Evolutionary conservation across 2,888 invertebrate species (phyloP).

Genomic region (Sipha maydis): DNA sequence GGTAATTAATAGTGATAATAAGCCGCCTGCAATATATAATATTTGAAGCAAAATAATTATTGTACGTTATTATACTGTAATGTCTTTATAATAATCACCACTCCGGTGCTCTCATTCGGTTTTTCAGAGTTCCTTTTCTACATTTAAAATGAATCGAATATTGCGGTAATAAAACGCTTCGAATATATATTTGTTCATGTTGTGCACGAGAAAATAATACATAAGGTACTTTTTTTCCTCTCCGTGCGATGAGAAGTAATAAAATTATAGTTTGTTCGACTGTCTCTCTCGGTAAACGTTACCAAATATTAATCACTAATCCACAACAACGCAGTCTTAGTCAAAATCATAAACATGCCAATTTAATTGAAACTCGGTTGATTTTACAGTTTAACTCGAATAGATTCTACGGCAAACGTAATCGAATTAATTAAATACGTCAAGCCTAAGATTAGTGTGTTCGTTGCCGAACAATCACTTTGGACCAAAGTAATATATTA

Average conservation of each 20-base stretch:
- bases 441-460: slow-evolving; percentile 30
- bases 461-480: slow-evolving; percentile 33
- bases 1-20: too few relatives aligned
- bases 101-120: too few relatives aligned
- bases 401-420: slow-evolving; percentile 29
- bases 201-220: too few relatives aligned
- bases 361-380: slow-evolving; percentile 46
- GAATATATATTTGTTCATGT: too few relatives aligned
- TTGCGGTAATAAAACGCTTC: too few relatives aligned
- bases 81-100: too few relatives aligned
- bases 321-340: slow-evolving; percentile 2
- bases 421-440: slow-evolving; percentile 54
- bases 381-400: slow-evolving; percentile 48
- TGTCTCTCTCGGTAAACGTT: not conserved
- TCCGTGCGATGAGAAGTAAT: not conserved
- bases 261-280: slow-evolving; percentile 1
- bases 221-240: not conserved
- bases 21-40: too few relatives aligned
- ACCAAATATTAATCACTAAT: slow-evolving; percentile 29
- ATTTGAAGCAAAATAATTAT: too few relatives aligned
- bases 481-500: slow-evolving; percentile 1
- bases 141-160: too few relatives aligned
- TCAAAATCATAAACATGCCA: slow-evolving; percentile 51
- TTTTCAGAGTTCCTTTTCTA: too few relatives aligned
- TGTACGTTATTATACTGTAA: too few relatives aligned